Evolutionary conservation across 2,797 vertebrate genomes (phyloP).

Genomic region (Anomalospiza imberbis): DNA sequence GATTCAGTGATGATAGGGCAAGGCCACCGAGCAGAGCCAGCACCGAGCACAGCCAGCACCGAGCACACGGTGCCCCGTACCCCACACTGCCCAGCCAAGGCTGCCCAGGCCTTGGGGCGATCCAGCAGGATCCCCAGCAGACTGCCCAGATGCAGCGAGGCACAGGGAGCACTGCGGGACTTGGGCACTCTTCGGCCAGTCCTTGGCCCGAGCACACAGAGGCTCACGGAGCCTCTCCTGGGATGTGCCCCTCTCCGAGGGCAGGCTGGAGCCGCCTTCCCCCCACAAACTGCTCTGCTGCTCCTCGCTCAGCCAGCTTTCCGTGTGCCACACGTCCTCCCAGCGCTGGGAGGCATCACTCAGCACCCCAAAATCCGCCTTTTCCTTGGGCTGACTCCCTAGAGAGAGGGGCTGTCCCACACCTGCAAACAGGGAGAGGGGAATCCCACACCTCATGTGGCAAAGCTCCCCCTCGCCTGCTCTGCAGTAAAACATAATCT

Average conservation of each 20-base stretch:
- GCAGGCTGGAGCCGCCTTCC: fast-evolving
- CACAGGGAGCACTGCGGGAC: fast-evolving
- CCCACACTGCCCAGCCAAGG: neutral
- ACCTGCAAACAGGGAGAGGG: neutral
- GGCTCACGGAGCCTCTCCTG: neutral
- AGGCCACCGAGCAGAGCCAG: fast-evolving
- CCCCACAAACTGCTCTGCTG: too few species aligned
- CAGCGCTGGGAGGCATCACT: fast-evolving
- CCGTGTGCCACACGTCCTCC: fast-evolving
- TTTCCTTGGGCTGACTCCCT: neutral
- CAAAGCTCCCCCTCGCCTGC: neutral
- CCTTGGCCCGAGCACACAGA: fast-evolving
- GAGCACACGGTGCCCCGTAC: fast-evolving
- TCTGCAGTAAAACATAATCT: neutral
- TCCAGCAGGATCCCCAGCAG: neutral
- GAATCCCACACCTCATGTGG: fast-evolving
- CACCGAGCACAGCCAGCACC: fast-evolving
- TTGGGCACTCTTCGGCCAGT: fast-evolving
- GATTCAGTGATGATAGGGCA: fast-evolving
- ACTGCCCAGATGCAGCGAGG: fast-evolving
- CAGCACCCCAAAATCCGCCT: neutral
- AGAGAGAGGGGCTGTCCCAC: neutral
- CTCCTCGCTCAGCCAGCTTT: neutral
- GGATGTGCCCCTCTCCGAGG: neutral
- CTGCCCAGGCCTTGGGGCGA: neutral